A percentile compares a stretch with the other conserved stretches of the same genome.
phyloP scores from a whole-genome alignment of 1,140 invertebrate species.

The Reticulitermes speratus region DNA sequence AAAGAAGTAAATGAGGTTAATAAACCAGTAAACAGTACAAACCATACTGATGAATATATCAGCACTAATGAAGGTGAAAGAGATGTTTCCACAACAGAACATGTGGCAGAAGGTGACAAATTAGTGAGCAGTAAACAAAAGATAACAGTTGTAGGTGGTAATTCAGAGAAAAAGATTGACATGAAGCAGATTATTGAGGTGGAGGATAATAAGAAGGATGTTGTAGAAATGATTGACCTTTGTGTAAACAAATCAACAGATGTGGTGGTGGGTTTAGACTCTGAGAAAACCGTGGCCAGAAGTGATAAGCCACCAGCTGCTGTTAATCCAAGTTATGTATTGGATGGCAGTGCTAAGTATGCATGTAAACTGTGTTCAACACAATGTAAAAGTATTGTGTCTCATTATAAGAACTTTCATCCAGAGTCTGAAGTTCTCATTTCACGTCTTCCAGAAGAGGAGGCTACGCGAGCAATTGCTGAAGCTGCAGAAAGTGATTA shows the following conservation, averaged over 20 bases:
- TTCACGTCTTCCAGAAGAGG: conserved; percentile 54
- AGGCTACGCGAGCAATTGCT: conserved; percentile 51
- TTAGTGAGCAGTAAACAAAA: neutral
- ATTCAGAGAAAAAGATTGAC: neutral
- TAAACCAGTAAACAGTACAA: no score
- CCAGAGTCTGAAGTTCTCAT: conserved; percentile 62
- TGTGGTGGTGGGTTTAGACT: neutral
- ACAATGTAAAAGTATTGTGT: conserved; percentile 59
- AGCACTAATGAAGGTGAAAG: neutral
- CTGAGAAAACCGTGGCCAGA: neutral
- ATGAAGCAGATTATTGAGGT: neutral
- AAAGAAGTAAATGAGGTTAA: neutral
- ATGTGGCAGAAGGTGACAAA: neutral
- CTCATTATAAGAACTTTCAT: conserved; percentile 64
- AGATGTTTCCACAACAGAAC: neutral
- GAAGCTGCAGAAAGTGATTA: conserved; percentile 42
- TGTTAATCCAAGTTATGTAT: neutral
- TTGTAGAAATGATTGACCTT: neutral
- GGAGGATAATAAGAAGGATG: neutral
- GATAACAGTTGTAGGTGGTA: neutral
- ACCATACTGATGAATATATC: neutral
- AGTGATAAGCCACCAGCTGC: neutral
- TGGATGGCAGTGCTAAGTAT: neutral
- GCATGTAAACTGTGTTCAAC: conserved; percentile 60
- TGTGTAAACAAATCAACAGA: neutral